Evolutionary conservation across 2,113 vertebrate species (phyloP).

Genomic region (Polyodon spathula): DNA sequence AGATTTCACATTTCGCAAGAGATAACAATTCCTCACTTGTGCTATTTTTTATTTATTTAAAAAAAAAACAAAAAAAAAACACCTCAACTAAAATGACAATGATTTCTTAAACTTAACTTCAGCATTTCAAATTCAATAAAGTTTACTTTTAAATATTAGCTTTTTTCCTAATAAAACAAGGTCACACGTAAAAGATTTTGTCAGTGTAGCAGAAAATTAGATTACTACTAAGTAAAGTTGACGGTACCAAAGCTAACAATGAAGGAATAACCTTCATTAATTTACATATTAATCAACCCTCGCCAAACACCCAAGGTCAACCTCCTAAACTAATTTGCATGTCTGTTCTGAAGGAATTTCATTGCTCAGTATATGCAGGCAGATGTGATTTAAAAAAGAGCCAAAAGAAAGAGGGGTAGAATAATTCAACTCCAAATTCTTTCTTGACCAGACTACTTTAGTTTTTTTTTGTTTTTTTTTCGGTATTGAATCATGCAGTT

Average conservation of each 20-base stretch:
- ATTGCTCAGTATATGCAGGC: not conserved
- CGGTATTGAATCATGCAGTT: no score
- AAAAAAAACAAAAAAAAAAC: no score
- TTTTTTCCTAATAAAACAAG: not conserved
- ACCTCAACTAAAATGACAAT: no score
- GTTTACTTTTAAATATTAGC: not conserved
- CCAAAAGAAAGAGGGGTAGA: no score
- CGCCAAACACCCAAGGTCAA: conserved; percentile 41
- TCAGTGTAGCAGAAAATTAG: conserved; percentile 9
- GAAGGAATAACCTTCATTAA: conserved; percentile 21
- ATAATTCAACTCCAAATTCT: no score
- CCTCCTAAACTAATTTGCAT: conserved; percentile 43
- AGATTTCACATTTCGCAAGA: no score
- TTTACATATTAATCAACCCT: conserved; percentile 25
- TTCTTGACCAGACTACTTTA: no score
- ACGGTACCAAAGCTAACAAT: conserved; percentile 18
- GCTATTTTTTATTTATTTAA: no score
- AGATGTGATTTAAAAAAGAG: not conserved
- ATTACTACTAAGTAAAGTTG: conserved; percentile 20
- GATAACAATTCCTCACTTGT: no score
- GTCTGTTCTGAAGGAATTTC: not conserved
- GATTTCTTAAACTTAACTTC: no score
- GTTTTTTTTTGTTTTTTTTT: no score
- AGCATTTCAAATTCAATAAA: no score
- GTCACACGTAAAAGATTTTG: conserved; percentile 4